Evolutionary conservation across 2,888 invertebrate species (phyloP).

Genomic region (Buathra laborator): DNA sequence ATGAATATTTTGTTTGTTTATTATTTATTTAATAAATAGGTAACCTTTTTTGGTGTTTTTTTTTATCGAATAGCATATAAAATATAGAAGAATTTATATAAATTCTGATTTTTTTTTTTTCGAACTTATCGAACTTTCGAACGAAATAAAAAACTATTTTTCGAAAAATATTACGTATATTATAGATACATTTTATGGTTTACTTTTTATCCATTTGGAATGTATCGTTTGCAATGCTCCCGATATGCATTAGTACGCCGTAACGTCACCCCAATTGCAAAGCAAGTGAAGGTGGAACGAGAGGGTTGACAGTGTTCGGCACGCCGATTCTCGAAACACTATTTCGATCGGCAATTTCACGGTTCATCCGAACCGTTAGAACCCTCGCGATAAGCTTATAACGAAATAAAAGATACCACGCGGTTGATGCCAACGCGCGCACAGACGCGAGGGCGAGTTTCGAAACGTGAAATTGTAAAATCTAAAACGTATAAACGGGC

Average conservation of each 20-base stretch:
- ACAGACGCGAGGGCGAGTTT: slow-evolving; percentile 22
- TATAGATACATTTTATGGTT: no score
- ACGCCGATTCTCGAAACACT: slow-evolving; percentile 56
- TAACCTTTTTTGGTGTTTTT: no score
- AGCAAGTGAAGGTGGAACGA: slow-evolving; percentile 21
- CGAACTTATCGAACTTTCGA: no score
- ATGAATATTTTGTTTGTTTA: no score
- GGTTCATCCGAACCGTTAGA: slow-evolving; percentile 43
- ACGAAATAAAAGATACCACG: slow-evolving; percentile 60
- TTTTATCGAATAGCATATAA: no score
- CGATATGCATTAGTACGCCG: neutral
- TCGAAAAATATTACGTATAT: no score
- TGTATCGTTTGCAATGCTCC: neutral
- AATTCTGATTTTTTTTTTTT: no score
- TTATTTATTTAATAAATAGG: no score
- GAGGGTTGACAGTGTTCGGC: slow-evolving; percentile 46
- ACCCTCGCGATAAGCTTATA: slow-evolving; percentile 46
- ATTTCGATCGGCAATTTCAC: slow-evolving; percentile 68
- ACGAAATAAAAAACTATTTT: no score
- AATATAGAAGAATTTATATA: no score
- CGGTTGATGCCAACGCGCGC: neutral
- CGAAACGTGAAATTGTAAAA: slow-evolving; percentile 53
- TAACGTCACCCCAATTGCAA: slow-evolving; percentile 12
- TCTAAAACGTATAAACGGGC: slow-evolving; percentile 38
- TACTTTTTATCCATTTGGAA: neutral